Evolutionary conservation across 2,113 vertebrate species (phyloP).

Genomic region (Archilochus colubris): DNA sequence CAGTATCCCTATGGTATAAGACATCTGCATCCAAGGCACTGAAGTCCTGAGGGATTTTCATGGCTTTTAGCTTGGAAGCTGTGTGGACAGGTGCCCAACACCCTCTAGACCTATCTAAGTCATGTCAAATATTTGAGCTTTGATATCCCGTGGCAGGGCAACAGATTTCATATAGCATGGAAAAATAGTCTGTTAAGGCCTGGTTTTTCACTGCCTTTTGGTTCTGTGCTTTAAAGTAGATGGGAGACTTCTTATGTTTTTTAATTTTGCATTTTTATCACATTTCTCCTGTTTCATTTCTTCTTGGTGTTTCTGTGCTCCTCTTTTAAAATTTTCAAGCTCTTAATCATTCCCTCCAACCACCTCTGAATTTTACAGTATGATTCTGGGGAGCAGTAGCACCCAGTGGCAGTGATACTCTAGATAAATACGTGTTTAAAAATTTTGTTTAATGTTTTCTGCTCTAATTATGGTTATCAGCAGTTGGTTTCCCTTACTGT

Average conservation of each 20-base stretch:
- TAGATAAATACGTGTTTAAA: background rate
- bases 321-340: background rate
- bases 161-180: background rate
- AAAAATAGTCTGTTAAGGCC: background rate
- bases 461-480: background rate
- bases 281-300: accelerated
- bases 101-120: background rate
- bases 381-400: background rate
- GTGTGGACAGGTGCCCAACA: background rate
- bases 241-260: background rate
- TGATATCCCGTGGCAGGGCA: background rate
- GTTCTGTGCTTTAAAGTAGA: background rate
- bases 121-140: background rate
- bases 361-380: background rate
- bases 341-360: background rate
- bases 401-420: accelerated
- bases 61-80: background rate
- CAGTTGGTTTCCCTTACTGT: background rate
- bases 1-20: background rate
- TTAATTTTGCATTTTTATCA: background rate
- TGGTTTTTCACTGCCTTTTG: background rate
- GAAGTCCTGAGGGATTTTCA: background rate
- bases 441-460: background rate
- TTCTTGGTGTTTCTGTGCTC: background rate
- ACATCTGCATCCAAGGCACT: background rate